These are phyloP conservation scores for Amia ocellicauda DNA, from an alignment of 2,113 vertebrate species.

Conservation along the genomic window DNA sequence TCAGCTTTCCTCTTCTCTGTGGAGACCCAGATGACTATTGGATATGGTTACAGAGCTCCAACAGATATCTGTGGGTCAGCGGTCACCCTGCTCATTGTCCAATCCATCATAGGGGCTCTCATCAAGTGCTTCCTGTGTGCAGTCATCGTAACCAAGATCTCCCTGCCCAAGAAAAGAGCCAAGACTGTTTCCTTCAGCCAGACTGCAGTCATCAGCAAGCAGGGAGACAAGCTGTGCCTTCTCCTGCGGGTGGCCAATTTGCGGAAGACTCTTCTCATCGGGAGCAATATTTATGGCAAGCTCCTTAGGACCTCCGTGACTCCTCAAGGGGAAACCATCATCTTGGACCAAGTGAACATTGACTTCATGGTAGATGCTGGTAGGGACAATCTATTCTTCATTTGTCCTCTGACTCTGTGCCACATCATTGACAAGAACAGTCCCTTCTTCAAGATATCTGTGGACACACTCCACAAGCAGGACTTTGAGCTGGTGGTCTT, in stretches of 20 bases:
- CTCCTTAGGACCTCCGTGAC: constrained; percentile 83
- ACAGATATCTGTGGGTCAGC: constrained; percentile 81
- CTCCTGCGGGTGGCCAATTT: constrained; percentile 91
- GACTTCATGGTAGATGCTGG: constrained; percentile 85
- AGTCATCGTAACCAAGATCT: constrained; percentile 88
- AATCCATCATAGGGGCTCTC: constrained; percentile 82
- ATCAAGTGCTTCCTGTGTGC: constrained; percentile 94
- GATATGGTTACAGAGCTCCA: constrained; percentile 82
- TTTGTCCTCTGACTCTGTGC: constrained; percentile 87
- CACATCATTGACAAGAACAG: constrained; percentile 87
- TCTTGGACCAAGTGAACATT: constrained; percentile 90
- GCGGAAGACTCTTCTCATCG: constrained; percentile 88
- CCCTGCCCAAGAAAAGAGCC: constrained; percentile 84
- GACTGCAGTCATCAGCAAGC: constrained; percentile 86
- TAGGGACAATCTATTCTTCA: constrained; percentile 93
- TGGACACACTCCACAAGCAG: constrained; percentile 82
- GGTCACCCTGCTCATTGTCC: constrained; percentile 80
- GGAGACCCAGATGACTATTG: constrained; percentile 94
- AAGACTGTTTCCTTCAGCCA: constrained; percentile 93
- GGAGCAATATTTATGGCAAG: constrained; percentile 92
- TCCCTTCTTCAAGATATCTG: constrained; percentile 89
- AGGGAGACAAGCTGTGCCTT: constrained; percentile 79
- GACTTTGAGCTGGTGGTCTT: constrained; percentile 95
- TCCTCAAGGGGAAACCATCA: constrained; percentile 87
- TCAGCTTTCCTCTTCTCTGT: constrained; percentile 90